phyloP scores from a whole-genome alignment of 2,888 invertebrate genomes.

The Tipula lateralis region DNA sequence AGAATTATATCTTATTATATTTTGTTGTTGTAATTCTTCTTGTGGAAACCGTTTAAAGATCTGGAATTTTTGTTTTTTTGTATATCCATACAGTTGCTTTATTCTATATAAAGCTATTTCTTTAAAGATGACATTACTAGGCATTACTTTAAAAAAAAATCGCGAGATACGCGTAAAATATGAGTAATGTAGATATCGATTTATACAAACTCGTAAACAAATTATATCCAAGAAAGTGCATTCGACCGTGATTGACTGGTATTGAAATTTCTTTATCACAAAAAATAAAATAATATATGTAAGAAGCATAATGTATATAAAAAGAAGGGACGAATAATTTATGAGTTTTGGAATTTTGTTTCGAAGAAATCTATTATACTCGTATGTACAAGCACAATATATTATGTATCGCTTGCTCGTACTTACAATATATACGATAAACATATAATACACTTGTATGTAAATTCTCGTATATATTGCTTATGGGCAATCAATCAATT shows the following conservation, averaged over 20 bases:
- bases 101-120: not conserved
- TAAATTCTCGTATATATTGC: not conserved
- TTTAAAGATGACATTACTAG: not conserved
- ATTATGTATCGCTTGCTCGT: no score
- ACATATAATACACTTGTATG: not conserved
- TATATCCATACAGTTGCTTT: not conserved
- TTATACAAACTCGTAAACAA: not conserved
- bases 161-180: not conserved
- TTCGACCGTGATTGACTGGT: not conserved
- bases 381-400: not conserved
- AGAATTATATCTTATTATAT: not conserved
- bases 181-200: not conserved
- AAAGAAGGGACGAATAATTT: not conserved
- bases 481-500: not conserved
- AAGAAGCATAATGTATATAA: not conserved
- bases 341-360: not conserved
- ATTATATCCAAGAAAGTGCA: not conserved
- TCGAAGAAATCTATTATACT: not conserved
- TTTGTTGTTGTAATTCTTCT: not conserved
- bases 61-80: not conserved
- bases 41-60: not conserved
- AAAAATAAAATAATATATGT: not conserved
- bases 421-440: no score
- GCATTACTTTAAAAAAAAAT: not conserved
- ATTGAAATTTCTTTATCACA: not conserved